A percentile compares a stretch with the other conserved stretches of the same genome.
Evolutionary conservation across 2,888 invertebrate genomes (phyloP).

Genomic region (Lithosia quadra): DNA sequence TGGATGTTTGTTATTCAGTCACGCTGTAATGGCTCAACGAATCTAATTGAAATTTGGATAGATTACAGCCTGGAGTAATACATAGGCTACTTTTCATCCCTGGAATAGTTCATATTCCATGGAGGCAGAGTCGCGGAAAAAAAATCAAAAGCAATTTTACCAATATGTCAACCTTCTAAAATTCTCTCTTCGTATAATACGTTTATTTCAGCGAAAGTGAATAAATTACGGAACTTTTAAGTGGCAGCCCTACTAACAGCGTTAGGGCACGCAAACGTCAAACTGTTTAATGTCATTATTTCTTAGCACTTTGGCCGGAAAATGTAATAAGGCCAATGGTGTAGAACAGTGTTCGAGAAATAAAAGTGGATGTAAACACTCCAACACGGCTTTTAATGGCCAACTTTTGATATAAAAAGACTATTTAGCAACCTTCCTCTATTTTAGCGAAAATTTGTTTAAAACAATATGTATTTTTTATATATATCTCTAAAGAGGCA

Average conservation of each 20-base stretch:
- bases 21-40: too few relatives aligned
- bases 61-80: too few relatives aligned
- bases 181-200: constrained; percentile 9
- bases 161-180: not conserved
- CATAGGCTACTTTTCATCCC: too few relatives aligned
- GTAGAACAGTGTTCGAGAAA: constrained; percentile 14
- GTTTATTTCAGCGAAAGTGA: constrained; percentile 14
- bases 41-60: too few relatives aligned
- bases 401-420: not conserved
- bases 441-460: not conserved
- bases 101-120: too few relatives aligned
- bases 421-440: not conserved
- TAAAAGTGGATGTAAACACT: constrained; percentile 7
- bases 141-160: not conserved
- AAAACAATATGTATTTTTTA: not conserved
- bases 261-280: constrained; percentile 41
- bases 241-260: constrained; percentile 35
- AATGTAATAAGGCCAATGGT: constrained; percentile 31
- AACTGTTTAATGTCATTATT: constrained; percentile 41
- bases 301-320: constrained; percentile 32
- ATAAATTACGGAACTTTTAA: constrained; percentile 11
- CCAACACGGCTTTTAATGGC: not conserved
- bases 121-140: too few relatives aligned
- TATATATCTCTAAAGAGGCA: not conserved
- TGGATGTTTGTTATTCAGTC: too few relatives aligned